Percentiles rank a stretch among this genome's conserved stretches.
These are phyloP conservation scores for Poeciliopsis paucimaculata DNA, from an alignment of 2,797 vertebrate genomes.

Conservation along the genomic window DNA sequence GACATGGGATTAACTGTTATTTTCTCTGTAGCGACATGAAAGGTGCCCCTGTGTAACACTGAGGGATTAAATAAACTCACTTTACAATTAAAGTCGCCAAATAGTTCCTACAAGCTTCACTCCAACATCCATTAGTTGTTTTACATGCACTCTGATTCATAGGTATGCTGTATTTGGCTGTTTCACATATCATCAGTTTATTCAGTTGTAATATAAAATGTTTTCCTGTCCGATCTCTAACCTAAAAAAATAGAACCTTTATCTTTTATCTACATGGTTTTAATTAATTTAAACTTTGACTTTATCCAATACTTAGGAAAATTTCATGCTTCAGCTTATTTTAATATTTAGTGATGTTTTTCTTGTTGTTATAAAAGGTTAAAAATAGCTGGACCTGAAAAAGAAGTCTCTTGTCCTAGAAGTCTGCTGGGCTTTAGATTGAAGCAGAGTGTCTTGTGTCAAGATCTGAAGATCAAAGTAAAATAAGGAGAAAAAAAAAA, in stretches of 20 bases:
- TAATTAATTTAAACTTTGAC: neutral
- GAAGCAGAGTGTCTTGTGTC: conserved; percentile 47
- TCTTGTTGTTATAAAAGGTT: neutral
- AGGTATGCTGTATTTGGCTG: conserved; percentile 24
- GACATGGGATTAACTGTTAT: conserved; percentile 78
- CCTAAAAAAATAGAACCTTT: neutral
- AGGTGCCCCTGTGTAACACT: conserved; percentile 49
- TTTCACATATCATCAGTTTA: neutral
- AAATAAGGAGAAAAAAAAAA: conserved; percentile 41
- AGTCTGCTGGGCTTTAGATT: conserved; percentile 33
- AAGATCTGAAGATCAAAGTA: conserved; percentile 41
- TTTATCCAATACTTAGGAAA: neutral
- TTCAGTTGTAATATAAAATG: neutral
- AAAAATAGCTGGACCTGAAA: neutral
- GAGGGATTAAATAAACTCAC: conserved; percentile 62
- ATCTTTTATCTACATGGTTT: neutral
- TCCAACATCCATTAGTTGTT: conserved; percentile 28
- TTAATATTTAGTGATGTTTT: neutral
- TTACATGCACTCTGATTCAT: conserved; percentile 7
- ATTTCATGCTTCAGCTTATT: neutral
- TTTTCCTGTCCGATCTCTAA: conserved; percentile 1
- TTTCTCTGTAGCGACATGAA: conserved; percentile 68
- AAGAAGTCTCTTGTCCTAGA: conserved; percentile 1
- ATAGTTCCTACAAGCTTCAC: conserved; percentile 37
- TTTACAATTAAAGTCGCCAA: conserved; percentile 64